Evolutionary conservation across 2,888 invertebrate genomes (phyloP), one percentile per base, ranked within the genome.

Genomic region (Syrista parreyssii): DNA sequence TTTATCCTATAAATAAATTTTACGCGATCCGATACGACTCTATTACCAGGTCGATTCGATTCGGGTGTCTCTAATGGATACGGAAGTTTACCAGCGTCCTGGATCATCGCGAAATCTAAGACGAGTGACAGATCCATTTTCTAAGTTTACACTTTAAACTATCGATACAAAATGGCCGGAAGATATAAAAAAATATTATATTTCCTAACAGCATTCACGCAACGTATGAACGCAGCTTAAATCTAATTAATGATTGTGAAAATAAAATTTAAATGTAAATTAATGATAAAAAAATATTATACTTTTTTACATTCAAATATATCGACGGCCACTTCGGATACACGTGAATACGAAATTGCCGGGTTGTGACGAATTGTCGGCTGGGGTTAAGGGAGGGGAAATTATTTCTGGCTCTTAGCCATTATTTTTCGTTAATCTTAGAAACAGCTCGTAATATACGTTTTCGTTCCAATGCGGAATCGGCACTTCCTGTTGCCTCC

Each of bases 341-440:
- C 76, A 78, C 75, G 76, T 75, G 76, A 71, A 68, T 30, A n/a
- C 32, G 40, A 78, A 76, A 79, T 78, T 80, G 79, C 12, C 30
- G 11, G 30, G 77, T 78, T 79, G 75, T 40, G 35, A 80, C 79
- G 80, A 83, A 83, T 84, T 83, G 75, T 84, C 80, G 78, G 82
- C 80, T 32, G 33, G 12, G 77, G 74, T 68, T 68, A 73, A 75
- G 77, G 69, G 74, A 55, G 40, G 6, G 40, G 23, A 74, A 75
- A 74, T 71, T 11, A 71, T 71, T 71, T 30, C 31, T 71, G 71
- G 71, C 30, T 3, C 3, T 4, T 77, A 78, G 81, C 79, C 40
- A 78, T 81, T 81, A 82, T 81, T 82, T 84, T 84, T 83, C 84
- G 83, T 81, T 76, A 82, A 82, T 84, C 82, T 83, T 83, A 83